Conservation (phyloP, 2,888 invertebrate species). For the Coremacera marginata region DNA sequence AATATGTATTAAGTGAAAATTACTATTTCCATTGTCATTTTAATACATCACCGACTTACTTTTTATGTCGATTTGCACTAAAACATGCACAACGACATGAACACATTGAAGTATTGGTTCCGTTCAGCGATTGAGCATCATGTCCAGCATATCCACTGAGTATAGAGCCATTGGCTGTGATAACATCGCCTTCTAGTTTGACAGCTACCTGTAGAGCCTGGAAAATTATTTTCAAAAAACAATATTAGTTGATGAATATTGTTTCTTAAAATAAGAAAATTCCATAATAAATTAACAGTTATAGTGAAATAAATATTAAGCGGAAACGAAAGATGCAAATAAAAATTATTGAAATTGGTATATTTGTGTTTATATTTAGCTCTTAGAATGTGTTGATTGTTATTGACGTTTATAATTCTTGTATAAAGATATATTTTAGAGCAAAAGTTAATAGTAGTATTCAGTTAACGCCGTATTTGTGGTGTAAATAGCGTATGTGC, state of each 20-base stretch:
- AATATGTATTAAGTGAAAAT: too few species aligned
- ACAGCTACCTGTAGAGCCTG: conserved; percentile 96
- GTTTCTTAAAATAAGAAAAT: not conserved
- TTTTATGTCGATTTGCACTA: conserved; percentile 69
- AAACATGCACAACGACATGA: conserved; percentile 70
- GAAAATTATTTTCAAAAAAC: conserved; percentile 45
- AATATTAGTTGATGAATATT: not conserved
- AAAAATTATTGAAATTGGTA: not conserved
- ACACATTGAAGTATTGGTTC: conserved; percentile 68
- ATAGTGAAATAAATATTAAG: not conserved
- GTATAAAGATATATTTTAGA: not conserved
- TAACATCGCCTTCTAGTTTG: conserved; percentile 95
- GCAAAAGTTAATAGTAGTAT: too few species aligned
- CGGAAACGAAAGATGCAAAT: conserved; percentile 4
- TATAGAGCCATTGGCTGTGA: conserved; percentile 93
- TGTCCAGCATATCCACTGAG: conserved; percentile 76
- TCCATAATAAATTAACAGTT: not conserved
- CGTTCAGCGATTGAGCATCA: conserved; percentile 65
- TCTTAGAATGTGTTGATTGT: not conserved
- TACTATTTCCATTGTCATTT: too few species aligned
- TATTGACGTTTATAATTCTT: not conserved
- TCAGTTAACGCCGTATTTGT: too few species aligned
- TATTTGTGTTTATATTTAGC: not conserved
- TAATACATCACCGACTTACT: conserved; percentile 57
- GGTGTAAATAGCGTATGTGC: too few species aligned